A percentile compares a stretch with the other conserved stretches of the same genome.
These are phyloP conservation scores for Mylabris phalerata DNA, from an alignment of 1,140 invertebrate species.

Conservation along the genomic window DNA sequence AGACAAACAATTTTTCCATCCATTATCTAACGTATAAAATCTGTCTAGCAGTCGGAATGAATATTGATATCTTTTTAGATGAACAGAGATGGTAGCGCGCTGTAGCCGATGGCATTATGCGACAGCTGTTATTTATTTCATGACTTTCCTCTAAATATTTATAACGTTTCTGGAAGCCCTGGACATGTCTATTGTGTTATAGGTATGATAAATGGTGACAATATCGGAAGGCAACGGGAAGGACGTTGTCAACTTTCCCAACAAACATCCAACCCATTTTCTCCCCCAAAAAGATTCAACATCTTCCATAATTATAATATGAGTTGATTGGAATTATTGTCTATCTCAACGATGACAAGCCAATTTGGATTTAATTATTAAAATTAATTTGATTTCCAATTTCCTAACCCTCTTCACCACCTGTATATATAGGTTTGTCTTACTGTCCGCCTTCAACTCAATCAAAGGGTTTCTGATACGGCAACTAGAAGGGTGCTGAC, in stretches of 20 bases:
- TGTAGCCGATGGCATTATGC: neutral
- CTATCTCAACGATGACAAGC: too few relatives aligned
- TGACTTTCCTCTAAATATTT: slow-evolving; percentile 29
- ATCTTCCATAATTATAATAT: too few relatives aligned
- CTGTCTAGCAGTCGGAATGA: too few relatives aligned
- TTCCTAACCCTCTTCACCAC: neutral
- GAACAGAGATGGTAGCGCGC: too few relatives aligned
- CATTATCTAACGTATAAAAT: too few relatives aligned
- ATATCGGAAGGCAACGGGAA: slow-evolving; percentile 13
- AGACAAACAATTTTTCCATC: too few relatives aligned
- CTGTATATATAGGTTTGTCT: neutral
- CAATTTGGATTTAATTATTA: too few relatives aligned
- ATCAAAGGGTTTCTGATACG: slow-evolving; percentile 10
- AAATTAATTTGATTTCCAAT: neutral
- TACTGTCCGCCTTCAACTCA: slow-evolving; percentile 2
- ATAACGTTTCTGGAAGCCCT: slow-evolving; percentile 23
- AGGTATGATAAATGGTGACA: slow-evolving; percentile 22
- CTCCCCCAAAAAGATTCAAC: too few relatives aligned
- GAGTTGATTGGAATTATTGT: too few relatives aligned
- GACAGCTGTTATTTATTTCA: slow-evolving; percentile 26
- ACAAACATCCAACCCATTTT: neutral
- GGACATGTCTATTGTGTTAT: slow-evolving; percentile 19
- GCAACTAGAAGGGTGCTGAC: neutral
- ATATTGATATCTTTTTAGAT: too few relatives aligned
- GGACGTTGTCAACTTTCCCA: too few relatives aligned